Evolutionary conservation across 2,113 vertebrate genomes (phyloP).

Genomic region (Platichthys flesus): DNA sequence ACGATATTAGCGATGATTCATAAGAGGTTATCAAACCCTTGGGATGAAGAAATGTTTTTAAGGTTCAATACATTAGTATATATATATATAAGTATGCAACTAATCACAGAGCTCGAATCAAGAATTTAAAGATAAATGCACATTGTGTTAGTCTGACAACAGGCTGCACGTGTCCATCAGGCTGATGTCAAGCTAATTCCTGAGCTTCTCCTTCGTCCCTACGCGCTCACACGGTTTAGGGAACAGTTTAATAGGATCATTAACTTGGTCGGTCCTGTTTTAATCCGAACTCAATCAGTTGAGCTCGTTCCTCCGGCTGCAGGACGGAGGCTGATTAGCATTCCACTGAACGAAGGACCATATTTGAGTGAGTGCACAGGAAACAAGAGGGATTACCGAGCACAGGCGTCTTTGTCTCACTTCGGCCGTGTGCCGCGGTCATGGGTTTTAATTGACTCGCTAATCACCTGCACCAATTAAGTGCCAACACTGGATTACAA

Average conservation of each 20-base stretch:
- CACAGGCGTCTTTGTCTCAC: conserved; percentile 23
- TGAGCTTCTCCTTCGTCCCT: not conserved
- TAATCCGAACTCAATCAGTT: conserved; percentile 43
- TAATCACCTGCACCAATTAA: conserved; percentile 37
- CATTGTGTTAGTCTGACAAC: no score
- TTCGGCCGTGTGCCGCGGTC: conserved; percentile 3
- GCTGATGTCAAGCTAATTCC: not conserved
- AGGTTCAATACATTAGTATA: no score
- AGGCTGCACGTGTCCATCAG: not conserved
- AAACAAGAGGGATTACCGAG: conserved; percentile 47
- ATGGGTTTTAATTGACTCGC: conserved; percentile 35
- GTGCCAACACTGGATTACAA: conserved; percentile 20
- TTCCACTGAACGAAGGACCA: conserved; percentile 43
- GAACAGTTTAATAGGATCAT: not conserved
- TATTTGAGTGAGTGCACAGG: not conserved
- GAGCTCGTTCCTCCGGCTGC: conserved; percentile 33
- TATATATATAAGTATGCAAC: no score
- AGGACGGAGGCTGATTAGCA: conserved; percentile 48
- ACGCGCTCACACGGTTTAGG: not conserved
- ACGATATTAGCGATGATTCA: no score
- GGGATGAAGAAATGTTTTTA: no score
- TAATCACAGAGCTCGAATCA: no score
- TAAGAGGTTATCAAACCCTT: no score
- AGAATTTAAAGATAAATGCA: no score
- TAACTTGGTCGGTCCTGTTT: not conserved